Evolutionary conservation across 2,113 vertebrate genomes (phyloP).

Genomic region (Sylvietta virens): DNA sequence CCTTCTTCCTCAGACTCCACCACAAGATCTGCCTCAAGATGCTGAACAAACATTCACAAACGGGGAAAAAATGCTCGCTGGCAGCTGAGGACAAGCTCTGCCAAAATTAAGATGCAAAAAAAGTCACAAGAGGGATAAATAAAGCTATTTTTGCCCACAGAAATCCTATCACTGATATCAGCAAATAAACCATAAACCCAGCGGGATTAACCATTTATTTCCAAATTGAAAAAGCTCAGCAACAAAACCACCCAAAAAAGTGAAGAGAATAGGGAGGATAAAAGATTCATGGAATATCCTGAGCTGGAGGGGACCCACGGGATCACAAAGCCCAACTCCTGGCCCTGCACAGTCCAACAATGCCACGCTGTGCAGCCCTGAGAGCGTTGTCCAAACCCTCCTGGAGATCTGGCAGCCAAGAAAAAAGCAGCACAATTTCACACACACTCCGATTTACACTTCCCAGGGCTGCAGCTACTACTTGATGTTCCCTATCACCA

Average conservation of each 20-base stretch:
- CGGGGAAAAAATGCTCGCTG: neutral
- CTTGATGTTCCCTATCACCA: neutral
- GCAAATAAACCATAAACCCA: neutral
- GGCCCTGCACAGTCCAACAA: neutral
- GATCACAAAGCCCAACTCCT: neutral
- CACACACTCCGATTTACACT: accelerated
- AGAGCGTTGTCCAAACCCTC: accelerated
- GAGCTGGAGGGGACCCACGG: neutral
- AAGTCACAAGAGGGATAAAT: neutral
- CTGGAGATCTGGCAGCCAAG: neutral
- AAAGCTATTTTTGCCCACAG: neutral
- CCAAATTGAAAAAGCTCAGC: accelerated
- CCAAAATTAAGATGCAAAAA: neutral
- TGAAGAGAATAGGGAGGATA: neutral
- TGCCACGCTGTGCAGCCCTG: neutral
- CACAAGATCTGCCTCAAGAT: neutral
- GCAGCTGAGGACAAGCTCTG: neutral
- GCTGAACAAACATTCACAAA: neutral
- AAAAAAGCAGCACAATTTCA: neutral
- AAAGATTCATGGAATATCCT: neutral
- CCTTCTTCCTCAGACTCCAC: neutral
- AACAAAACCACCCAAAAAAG: neutral
- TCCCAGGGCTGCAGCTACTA: neutral
- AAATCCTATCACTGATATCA: neutral
- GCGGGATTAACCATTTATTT: accelerated